phyloP scores from a whole-genome alignment of 2,113 vertebrate genomes.

The Nesogale talazaci region DNA sequence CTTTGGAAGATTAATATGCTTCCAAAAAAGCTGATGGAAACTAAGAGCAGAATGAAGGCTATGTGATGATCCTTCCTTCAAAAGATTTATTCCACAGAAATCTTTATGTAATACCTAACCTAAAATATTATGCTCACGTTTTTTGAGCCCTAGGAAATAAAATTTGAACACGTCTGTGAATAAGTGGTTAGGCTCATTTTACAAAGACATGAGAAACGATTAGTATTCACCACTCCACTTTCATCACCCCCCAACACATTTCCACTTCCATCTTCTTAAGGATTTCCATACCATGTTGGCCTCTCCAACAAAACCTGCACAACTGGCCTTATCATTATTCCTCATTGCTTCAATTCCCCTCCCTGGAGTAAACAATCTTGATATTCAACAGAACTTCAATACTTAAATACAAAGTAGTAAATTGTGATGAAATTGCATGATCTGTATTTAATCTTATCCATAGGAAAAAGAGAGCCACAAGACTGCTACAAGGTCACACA shows the following conservation, averaged over 20 bases:
- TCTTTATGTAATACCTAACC: not conserved
- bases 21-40: constrained; percentile 40
- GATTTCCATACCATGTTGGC: not conserved
- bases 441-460: constrained; percentile 17
- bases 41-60: not conserved
- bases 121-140: not conserved
- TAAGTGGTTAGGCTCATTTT: not conserved
- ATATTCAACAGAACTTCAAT: not conserved
- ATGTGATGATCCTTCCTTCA: not conserved
- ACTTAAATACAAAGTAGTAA: constrained; percentile 42
- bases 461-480: constrained; percentile 10
- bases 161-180: not conserved
- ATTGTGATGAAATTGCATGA: not conserved
- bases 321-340: not conserved
- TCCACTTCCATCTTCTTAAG: not conserved
- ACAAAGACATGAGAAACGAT: constrained; percentile 5
- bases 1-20: not conserved
- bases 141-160: constrained; percentile 40
- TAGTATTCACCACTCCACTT: not conserved
- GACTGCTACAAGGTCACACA: not conserved
- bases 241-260: not conserved
- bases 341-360: not conserved
- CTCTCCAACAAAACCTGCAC: not conserved
- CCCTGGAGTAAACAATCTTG: not conserved
- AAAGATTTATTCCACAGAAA: constrained; percentile 43